Conservation (phyloP, 1,140 invertebrate genomes). For the Globodera ellingtonae region DNA sequence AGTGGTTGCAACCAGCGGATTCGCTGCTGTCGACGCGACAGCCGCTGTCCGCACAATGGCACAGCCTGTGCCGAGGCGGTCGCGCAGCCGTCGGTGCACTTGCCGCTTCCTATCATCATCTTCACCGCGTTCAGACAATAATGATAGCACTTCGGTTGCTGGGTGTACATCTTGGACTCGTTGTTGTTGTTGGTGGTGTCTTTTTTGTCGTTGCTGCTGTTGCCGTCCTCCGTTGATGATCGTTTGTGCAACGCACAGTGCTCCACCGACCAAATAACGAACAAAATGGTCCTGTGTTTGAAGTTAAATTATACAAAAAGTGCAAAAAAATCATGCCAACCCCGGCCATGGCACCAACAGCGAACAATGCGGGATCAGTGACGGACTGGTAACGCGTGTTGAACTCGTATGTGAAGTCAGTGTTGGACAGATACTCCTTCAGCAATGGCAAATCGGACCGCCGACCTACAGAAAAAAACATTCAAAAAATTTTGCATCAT, state of each 20-base stretch:
- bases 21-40: background rate
- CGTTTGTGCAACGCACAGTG: slow-evolving; percentile 55
- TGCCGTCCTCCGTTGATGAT: slow-evolving; percentile 17
- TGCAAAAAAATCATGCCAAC: background rate
- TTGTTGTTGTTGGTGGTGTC: no score
- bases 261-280: slow-evolving; percentile 58
- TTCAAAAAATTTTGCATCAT: no score
- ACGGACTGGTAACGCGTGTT: slow-evolving; percentile 32
- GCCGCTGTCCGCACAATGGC: background rate
- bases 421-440: background rate
- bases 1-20: background rate
- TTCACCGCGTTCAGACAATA: background rate
- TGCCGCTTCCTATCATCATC: background rate
- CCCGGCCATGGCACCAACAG: slow-evolving; percentile 55
- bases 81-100: background rate
- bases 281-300: slow-evolving; percentile 52
- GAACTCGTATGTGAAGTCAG: slow-evolving; percentile 39
- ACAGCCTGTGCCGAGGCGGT: background rate
- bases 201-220: no score
- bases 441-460: slow-evolving; percentile 44
- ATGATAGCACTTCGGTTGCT: background rate
- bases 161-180: background rate
- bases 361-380: slow-evolving; percentile 45
- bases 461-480: slow-evolving; percentile 54
- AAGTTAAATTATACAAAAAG: background rate